phyloP scores from a whole-genome alignment of 1,140 invertebrate genomes.

The Microvelia longipes region DNA sequence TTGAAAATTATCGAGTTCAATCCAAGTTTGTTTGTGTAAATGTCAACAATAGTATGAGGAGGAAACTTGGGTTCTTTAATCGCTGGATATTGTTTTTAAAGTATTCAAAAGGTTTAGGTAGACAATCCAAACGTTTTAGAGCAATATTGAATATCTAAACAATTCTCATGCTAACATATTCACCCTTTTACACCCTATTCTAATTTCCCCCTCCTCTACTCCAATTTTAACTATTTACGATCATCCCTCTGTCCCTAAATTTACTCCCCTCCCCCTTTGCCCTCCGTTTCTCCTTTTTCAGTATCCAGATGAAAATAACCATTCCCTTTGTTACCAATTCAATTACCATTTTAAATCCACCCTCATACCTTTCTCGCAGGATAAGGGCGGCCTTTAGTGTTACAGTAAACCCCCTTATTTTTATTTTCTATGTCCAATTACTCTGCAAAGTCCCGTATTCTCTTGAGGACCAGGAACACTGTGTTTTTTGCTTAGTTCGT shows the following conservation, averaged over 20 bases:
- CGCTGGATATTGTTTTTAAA: too few species aligned
- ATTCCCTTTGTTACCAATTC: background rate
- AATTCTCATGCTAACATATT: background rate
- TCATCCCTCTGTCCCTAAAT: background rate
- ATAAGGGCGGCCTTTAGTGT: background rate
- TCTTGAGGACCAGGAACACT: background rate
- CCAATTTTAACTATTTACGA: background rate
- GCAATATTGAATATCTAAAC: too few species aligned
- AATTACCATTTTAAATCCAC: background rate
- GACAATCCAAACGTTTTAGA: too few species aligned
- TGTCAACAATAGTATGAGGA: background rate
- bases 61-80: too few species aligned
- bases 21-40: background rate
- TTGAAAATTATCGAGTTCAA: background rate
- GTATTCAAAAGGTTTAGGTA: too few species aligned
- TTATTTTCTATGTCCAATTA: background rate
- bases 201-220: background rate
- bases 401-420: background rate
- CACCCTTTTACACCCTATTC: background rate
- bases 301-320: background rate
- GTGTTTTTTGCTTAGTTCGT: background rate
- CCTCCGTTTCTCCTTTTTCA: background rate
- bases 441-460: background rate
- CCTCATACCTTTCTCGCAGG: background rate
- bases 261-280: background rate